Evolutionary conservation across 2,113 vertebrate species (phyloP).

Genomic region (Gobio gobio): DNA sequence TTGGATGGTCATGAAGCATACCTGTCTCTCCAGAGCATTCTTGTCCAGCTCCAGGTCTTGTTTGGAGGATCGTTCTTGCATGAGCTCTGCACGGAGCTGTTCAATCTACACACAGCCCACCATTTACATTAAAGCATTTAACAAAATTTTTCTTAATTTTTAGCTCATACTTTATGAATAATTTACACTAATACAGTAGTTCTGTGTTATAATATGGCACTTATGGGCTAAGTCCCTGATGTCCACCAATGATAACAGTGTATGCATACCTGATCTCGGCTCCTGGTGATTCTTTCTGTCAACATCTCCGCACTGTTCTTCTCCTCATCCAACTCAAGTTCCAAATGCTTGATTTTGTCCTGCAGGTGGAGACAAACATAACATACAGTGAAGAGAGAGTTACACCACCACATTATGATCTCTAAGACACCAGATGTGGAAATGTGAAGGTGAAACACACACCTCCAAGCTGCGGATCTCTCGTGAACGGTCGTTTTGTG

Average conservation of each 20-base stretch:
- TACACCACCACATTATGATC: not conserved
- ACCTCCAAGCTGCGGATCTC: constrained; percentile 89
- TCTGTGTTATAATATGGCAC: too few species aligned
- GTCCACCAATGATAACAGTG: too few species aligned
- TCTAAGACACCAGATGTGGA: not conserved
- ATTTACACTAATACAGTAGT: too few species aligned
- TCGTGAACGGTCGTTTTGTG: constrained; percentile 81
- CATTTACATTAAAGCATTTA: not conserved
- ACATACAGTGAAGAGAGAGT: not conserved
- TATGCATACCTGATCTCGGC: constrained; percentile 84
- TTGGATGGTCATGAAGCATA: constrained; percentile 49
- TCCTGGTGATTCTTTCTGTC: constrained; percentile 83
- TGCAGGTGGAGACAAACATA: constrained; percentile 55
- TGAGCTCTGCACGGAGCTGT: constrained; percentile 88
- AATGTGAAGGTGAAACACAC: not conserved
- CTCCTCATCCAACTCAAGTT: constrained; percentile 92
- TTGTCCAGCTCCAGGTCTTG: constrained; percentile 97
- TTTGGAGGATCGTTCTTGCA: constrained; percentile 88
- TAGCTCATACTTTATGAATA: too few species aligned
- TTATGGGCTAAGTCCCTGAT: too few species aligned
- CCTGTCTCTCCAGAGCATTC: constrained; percentile 91
- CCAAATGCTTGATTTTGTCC: constrained; percentile 86
- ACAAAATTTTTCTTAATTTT: too few species aligned
- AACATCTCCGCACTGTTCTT: constrained; percentile 84
- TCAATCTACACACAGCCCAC: constrained; percentile 76